Evolutionary conservation across 2,113 vertebrate species (phyloP).

Genomic region (Balaenoptera acutorostrata): DNA sequence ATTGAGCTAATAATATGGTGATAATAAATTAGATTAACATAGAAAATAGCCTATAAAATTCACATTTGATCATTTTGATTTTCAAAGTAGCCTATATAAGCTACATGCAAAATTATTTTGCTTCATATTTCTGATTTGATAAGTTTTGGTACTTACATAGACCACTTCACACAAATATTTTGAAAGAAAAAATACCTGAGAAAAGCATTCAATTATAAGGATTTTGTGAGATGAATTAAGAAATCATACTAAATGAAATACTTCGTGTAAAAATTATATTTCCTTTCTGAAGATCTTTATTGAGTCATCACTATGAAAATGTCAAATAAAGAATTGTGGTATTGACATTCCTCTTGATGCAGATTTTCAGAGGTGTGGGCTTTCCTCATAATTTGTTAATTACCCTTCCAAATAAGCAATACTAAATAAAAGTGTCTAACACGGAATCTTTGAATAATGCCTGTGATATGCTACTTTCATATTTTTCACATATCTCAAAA

Average conservation of each 20-base stretch:
- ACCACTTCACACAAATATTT: not conserved
- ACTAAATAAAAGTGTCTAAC: not conserved
- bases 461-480: not conserved
- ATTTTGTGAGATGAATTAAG: not conserved
- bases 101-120: not conserved
- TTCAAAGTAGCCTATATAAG: not conserved
- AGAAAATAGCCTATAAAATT: not conserved
- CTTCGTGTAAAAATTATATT: not conserved
- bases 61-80: not conserved
- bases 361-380: not conserved
- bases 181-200: not conserved
- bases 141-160: not conserved
- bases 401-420: not conserved
- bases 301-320: not conserved
- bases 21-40: not conserved
- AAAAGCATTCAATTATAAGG: not conserved
- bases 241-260: not conserved
- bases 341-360: not conserved
- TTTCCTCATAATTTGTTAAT: not conserved
- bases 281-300: not conserved
- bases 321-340: not conserved
- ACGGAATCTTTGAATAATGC: not conserved
- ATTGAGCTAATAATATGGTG: not conserved
- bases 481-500: not conserved
- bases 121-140: not conserved